These are phyloP conservation scores for Crotalus helleri DNA, from an alignment of 2,113 vertebrate species.

Conservation along the genomic window DNA sequence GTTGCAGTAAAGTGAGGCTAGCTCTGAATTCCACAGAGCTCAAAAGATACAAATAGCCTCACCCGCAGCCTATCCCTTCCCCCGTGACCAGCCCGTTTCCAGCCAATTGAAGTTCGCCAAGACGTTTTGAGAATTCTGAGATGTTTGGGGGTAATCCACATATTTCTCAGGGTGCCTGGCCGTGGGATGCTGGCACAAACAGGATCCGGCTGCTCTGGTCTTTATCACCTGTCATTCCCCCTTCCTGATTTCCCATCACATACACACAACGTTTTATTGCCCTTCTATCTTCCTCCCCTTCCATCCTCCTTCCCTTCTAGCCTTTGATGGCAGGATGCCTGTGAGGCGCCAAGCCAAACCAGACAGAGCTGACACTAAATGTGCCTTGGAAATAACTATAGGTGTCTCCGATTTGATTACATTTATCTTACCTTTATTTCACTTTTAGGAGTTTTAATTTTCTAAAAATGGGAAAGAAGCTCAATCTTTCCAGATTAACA, in stretches of 20 bases:
- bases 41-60: too few relatives aligned
- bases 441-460: not conserved
- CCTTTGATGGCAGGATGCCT: not conserved
- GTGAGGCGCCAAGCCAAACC: not conserved
- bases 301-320: not conserved
- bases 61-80: too few relatives aligned
- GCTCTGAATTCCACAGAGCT: too few relatives aligned
- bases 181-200: not conserved
- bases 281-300: not conserved
- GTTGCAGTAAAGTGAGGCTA: not conserved
- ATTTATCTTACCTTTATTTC: not conserved
- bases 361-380: not conserved
- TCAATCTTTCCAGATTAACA: slow-evolving; percentile 89
- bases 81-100: too few relatives aligned
- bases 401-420: not conserved
- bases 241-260: not conserved
- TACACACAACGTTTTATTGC: not conserved
- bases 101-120: too few relatives aligned
- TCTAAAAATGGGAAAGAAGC: slow-evolving; percentile 79
- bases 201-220: not conserved
- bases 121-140: not conserved
- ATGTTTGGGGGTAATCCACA: not conserved
- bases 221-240: not conserved
- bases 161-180: not conserved
- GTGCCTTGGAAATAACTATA: not conserved